Percentiles rank a stretch among this genome's conserved stretches.
phyloP scores from a whole-genome alignment of 2,113 vertebrate species.

The Cheilinus undulatus region DNA sequence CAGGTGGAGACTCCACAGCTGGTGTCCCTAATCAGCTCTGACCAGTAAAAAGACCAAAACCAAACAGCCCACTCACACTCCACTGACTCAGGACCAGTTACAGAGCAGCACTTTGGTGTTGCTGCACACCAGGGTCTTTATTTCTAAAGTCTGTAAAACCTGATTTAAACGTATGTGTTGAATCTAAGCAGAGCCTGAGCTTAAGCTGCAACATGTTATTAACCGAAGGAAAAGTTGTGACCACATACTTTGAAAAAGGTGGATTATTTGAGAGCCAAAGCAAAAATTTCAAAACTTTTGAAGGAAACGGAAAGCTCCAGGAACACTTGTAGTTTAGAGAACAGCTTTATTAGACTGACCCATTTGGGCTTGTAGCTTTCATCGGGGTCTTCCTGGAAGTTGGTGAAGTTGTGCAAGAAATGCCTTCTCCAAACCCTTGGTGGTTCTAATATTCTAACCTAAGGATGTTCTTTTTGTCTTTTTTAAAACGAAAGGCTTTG shows the following conservation, averaged over 20 bases:
- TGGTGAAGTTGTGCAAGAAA: too few species aligned
- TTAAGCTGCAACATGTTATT: neutral
- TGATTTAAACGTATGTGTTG: neutral
- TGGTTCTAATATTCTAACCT: neutral
- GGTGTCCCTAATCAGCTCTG: constrained; percentile 86
- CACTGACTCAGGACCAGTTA: constrained; percentile 67
- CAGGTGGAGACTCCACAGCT: constrained; percentile 89
- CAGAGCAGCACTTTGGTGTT: constrained; percentile 38
- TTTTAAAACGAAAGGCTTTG: neutral
- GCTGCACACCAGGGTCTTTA: constrained; percentile 11
- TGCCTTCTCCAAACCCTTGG: too few species aligned
- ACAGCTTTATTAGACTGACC: too few species aligned
- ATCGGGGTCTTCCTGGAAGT: too few species aligned
- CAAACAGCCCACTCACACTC: constrained; percentile 38
- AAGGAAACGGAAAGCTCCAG: too few species aligned
- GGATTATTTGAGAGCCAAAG: too few species aligned
- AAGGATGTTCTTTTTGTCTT: neutral
- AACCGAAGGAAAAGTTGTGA: neutral
- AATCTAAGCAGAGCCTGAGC: neutral
- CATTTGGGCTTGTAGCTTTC: too few species aligned
- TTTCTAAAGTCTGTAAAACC: neutral
- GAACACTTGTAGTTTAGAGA: too few species aligned
- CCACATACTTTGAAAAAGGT: too few species aligned
- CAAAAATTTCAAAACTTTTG: too few species aligned
- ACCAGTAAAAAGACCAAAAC: constrained; percentile 45